Evolutionary conservation across 1,140 invertebrate species (phyloP).

Genomic region (Venustaconcha ellipsiformis): DNA sequence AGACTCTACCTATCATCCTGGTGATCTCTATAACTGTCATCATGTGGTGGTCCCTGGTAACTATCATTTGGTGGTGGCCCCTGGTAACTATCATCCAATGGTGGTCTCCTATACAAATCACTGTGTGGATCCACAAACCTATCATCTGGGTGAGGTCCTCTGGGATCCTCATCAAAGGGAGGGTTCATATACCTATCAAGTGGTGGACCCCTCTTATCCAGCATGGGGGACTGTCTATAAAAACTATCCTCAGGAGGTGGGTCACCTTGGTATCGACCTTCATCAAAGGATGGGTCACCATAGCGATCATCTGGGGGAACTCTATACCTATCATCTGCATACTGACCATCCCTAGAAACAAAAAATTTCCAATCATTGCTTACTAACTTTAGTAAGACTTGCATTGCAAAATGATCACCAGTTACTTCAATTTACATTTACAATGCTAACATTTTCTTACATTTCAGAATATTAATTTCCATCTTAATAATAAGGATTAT

Average conservation of each 20-base stretch:
- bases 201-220: conserved; percentile 23
- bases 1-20: conserved; percentile 19
- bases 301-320: conserved; percentile 30
- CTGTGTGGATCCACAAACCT: no score
- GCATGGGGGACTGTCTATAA: conserved; percentile 33
- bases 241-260: conserved; percentile 27
- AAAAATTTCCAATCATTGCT: no score
- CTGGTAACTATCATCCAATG: conserved; percentile 28
- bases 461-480: no score
- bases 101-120: no score
- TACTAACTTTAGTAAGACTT: no score
- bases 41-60: conserved; percentile 9
- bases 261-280: conserved; percentile 15
- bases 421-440: no score
- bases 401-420: no score
- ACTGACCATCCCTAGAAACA: conserved; percentile 4
- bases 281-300: conserved; percentile 33
- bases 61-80: conserved; percentile 7
- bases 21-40: conserved; percentile 12
- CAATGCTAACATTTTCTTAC: no score
- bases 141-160: neutral
- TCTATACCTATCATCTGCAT: conserved; percentile 8
- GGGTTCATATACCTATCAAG: conserved; percentile 26
- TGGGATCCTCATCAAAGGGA: conserved; percentile 28
- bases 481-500: no score